Percentiles rank a stretch among this genome's conserved stretches.
These are phyloP conservation scores for Caenorhabditis zanzibari DNA, from an alignment of 2,888 invertebrate species.

Conservation along the genomic window DNA sequence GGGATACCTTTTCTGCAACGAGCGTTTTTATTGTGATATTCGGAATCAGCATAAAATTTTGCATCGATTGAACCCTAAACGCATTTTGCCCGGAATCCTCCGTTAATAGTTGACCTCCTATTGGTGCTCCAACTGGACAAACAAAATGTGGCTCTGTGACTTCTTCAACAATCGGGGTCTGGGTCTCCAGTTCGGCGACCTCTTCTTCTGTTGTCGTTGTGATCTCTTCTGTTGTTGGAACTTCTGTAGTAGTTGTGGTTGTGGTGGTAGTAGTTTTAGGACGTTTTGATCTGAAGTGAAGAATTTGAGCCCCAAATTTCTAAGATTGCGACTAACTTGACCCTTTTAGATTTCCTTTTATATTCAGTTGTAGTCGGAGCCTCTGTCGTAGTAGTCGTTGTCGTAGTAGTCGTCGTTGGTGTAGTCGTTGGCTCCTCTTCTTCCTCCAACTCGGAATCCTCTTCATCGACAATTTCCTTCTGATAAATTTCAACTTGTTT, in stretches of 20 bases:
- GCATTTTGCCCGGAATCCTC: too few relatives aligned
- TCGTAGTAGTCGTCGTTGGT: constrained; percentile 37
- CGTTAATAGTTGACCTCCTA: too few relatives aligned
- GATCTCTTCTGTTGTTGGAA: constrained; percentile 44
- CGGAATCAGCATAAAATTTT: too few relatives aligned
- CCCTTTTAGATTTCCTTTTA: constrained; percentile 35
- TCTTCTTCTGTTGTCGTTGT: constrained; percentile 50
- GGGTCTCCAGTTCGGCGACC: constrained; percentile 38
- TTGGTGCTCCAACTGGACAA: constrained; percentile 76
- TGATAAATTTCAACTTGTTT: constrained; percentile 62
- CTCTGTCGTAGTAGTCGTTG: constrained; percentile 48
- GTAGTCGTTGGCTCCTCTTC: constrained; percentile 45
- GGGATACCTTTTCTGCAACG: too few relatives aligned
- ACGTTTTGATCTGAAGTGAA: constrained; percentile 36
- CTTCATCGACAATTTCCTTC: constrained; percentile 64
- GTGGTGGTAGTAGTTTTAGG: constrained; percentile 54
- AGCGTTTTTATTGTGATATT: too few relatives aligned
- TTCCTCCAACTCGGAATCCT: constrained; percentile 63
- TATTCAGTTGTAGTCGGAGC: constrained; percentile 30
- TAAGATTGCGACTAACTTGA: constrained; percentile 23
- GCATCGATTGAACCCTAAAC: too few relatives aligned
- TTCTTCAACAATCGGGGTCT: constrained; percentile 41
- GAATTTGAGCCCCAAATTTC: not conserved
- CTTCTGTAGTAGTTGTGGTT: constrained; percentile 45
- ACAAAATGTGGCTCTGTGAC: constrained; percentile 57